Evolutionary conservation across 2,888 invertebrate genomes (phyloP), one percentile per base, ranked within the genome.

Genomic region (Synergus japonicus): DNA sequence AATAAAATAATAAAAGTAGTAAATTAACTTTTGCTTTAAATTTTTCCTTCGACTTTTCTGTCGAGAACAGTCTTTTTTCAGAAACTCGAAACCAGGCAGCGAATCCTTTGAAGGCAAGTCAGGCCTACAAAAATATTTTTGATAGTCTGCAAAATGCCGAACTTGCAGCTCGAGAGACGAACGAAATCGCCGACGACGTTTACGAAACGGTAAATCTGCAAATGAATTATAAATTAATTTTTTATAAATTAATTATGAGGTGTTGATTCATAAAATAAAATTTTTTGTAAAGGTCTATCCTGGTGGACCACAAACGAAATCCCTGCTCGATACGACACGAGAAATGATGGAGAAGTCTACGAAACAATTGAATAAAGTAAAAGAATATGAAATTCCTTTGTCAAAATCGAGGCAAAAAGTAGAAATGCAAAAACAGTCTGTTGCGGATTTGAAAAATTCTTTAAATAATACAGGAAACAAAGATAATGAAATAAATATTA

Each of bases 101-200:
- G 81, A 93, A 93, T 84, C 94, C 95, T 49, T 91, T 95, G 79
- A 93, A 94, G 87, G 95, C 95, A 0, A 95, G 95, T 78, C 93
- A 94, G 81, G 95, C 94, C 0, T 95, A 97, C 85, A 95, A 96
- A 81, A 95, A 96, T 78, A 97, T 98, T 0, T 94, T 96, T 0
- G 94, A 95, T 78, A 95, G 96, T 29, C 94, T 98, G 77, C 91
- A 93, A 12, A 94, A 94, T 63, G 96, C 96, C 0, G 94, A 93
- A 85, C 93, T 94, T 49, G 95, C 95, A 87, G 94, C 95, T 0
- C 91, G 92, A 64, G 94, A 95, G 83, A 96, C 96, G 0, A 93
- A 92, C 58, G 91, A 91, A 3, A 93, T 93, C 69, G 93, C 93
- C 0, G 92, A 93, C 64, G 91, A 92, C 77, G 93, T 93, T 41